Evolutionary conservation across 1,140 invertebrate species (phyloP).

Genomic region (Scaptomyza pallida): DNA sequence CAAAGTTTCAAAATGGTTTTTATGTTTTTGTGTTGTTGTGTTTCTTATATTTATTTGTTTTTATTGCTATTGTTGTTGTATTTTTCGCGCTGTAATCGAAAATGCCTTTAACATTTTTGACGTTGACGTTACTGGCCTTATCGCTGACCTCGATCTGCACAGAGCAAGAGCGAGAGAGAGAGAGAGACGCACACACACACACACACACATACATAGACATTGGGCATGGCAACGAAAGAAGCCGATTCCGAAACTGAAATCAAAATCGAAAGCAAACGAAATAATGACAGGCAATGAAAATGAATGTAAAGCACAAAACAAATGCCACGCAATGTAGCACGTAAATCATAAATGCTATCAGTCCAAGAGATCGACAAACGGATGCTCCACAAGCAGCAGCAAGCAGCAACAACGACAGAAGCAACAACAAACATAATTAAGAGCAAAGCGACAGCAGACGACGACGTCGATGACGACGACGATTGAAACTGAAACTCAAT

Average conservation of each 20-base stretch:
- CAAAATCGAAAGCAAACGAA: slow-evolving; percentile 70
- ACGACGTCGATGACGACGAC: background rate
- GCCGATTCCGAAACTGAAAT: slow-evolving; percentile 61
- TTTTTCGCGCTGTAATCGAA: slow-evolving; percentile 60
- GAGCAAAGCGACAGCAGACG: slow-evolving; percentile 52
- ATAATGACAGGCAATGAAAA: slow-evolving; percentile 79
- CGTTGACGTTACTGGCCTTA: slow-evolving; percentile 68
- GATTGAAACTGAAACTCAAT: slow-evolving; percentile 26
- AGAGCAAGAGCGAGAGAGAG: background rate
- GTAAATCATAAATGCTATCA: slow-evolving; percentile 80
- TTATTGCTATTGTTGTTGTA: background rate
- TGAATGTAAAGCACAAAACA: slow-evolving; percentile 70
- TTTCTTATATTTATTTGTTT: slow-evolving; percentile 3
- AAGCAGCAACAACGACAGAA: slow-evolving; percentile 27
- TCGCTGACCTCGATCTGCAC: slow-evolving; percentile 73
- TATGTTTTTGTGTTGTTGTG: background rate
- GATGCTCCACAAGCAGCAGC: slow-evolving; percentile 66
- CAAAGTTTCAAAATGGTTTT: slow-evolving; percentile 6
- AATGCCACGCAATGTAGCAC: slow-evolving; percentile 74
- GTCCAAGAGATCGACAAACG: slow-evolving; percentile 74
- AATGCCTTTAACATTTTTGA: slow-evolving; percentile 65
- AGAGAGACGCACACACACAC: background rate
- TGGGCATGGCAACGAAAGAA: slow-evolving; percentile 44
- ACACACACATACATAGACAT: slow-evolving; percentile 17
- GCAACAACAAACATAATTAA: slow-evolving; percentile 72